Conservation (phyloP, 2,113 vertebrate species). For the Petromus typicus region DNA sequence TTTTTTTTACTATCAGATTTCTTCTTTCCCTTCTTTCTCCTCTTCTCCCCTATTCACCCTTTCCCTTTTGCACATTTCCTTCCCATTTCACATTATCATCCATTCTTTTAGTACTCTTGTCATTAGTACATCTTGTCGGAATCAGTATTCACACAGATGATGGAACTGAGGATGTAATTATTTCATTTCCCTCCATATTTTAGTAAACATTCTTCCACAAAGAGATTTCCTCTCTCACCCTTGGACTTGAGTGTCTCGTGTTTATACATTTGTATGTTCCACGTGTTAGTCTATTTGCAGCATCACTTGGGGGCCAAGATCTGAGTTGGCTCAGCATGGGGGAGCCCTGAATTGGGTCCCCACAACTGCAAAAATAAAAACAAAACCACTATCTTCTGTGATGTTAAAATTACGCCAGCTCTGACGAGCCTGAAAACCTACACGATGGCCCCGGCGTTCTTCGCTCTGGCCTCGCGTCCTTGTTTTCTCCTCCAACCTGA, state of each 20-base stretch:
- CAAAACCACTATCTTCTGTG: background rate
- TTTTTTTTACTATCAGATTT: no score
- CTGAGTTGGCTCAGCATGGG: background rate
- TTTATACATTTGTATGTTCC: slow-evolving; percentile 6
- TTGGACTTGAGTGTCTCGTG: background rate
- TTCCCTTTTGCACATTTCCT: no score
- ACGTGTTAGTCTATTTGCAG: background rate
- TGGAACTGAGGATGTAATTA: background rate
- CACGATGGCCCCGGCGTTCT: background rate
- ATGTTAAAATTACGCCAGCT: background rate
- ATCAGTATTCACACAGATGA: background rate
- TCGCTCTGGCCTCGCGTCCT: background rate
- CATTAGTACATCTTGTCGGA: background rate
- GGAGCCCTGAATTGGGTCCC: background rate
- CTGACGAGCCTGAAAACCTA: background rate
- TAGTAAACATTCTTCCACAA: background rate
- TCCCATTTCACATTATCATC: no score
- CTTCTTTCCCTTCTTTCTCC: no score
- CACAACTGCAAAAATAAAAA: background rate
- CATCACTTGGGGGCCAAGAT: background rate
- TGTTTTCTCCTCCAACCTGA: background rate
- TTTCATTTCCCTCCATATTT: slow-evolving; percentile 3
- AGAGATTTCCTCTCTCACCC: background rate
- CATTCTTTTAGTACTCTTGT: background rate
- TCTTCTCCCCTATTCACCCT: no score